Evolutionary conservation across 1,140 invertebrate species (phyloP), one percentile per base, ranked within the genome.

Genomic region (Drosophila jambulina): DNA sequence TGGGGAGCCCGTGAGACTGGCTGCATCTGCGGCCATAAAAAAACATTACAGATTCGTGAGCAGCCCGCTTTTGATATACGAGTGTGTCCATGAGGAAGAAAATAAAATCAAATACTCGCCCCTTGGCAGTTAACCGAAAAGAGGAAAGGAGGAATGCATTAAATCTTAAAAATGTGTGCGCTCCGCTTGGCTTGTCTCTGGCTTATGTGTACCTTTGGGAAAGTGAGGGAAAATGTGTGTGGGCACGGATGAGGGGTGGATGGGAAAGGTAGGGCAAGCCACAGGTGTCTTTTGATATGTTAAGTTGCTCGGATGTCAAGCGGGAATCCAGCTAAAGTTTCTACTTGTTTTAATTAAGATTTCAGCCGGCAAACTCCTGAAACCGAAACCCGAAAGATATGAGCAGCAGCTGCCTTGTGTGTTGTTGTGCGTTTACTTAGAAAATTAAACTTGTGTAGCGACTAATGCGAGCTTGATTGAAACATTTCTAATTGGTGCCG

Each of bases 211-310:
- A 17, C 49, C 67, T 72, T 36, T 34, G n/a, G 29, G 29, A 60
- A 60, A 36, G n/a, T n/a, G 45, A 21, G n/a, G 51, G 34, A 21
- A 40, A 17, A 42, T 49, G 38, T 27, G 34, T 51, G 12, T 45
- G 3, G n/a, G 15, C 12, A 25, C 1, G 13, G 17, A 2, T 32
- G n/a, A 15, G 6, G 4, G 21, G n/a, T 42, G 40, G 46, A 54
- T 54, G 58, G 62, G 12, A 54, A 54, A 45, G 38, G 36, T 23
- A 13, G 40, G n/a, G n/a, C 12, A 25, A 48, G 68, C 78, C 62
- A 80, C 78, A 80, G 78, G 78, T 80, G 77, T 62, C 76, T 68
- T 78, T 80, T 80, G 77, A 79, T 80, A 80, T 79, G 76, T 68
- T 72, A 64, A 78, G 75, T 72, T 74, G 49, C 56, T 48, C 38